Evolutionary conservation across 2,888 invertebrate genomes (phyloP).

Genomic region (Acronicta aceris): DNA sequence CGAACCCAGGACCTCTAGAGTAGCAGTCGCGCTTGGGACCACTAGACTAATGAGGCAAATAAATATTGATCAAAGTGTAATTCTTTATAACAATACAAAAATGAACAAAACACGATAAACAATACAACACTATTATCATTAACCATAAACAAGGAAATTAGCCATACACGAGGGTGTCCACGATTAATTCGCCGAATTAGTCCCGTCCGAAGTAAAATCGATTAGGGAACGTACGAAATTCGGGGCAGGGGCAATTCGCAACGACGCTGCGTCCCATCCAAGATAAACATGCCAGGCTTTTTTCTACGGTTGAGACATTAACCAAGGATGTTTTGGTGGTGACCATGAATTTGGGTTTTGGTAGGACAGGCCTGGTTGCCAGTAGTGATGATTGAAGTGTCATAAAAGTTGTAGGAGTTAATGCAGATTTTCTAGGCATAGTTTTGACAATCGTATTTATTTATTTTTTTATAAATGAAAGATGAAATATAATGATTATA

Average conservation of each 20-base stretch:
- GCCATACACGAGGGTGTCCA: slow-evolving; percentile 84
- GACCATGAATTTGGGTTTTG: slow-evolving; percentile 55
- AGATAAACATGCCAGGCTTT: slow-evolving; percentile 88
- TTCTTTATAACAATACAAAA: too few species aligned
- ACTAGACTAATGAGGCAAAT: too few species aligned
- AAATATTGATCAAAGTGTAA: too few species aligned
- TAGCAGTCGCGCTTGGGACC: too few species aligned
- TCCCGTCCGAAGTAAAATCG: slow-evolving; percentile 86
- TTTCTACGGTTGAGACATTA: slow-evolving; percentile 88
- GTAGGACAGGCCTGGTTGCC: slow-evolving; percentile 47
- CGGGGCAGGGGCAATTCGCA: slow-evolving; percentile 77
- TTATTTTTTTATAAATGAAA: too few species aligned
- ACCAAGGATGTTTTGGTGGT: slow-evolving; percentile 83
- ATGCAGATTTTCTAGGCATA: too few species aligned
- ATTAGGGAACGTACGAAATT: slow-evolving; percentile 75
- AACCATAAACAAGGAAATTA: slow-evolving; percentile 85
- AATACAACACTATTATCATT: slow-evolving; percentile 70
- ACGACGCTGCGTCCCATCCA: slow-evolving; percentile 75
- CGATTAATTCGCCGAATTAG: slow-evolving; percentile 88
- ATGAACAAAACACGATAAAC: slow-evolving; percentile 57
- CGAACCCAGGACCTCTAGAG: too few species aligned
- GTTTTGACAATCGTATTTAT: too few species aligned
- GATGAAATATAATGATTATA: too few species aligned
- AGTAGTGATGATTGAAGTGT: too few species aligned
- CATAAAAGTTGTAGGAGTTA: too few species aligned